Conservation (phyloP, 2,113 vertebrate genomes). For the Malurus elegans region DNA sequence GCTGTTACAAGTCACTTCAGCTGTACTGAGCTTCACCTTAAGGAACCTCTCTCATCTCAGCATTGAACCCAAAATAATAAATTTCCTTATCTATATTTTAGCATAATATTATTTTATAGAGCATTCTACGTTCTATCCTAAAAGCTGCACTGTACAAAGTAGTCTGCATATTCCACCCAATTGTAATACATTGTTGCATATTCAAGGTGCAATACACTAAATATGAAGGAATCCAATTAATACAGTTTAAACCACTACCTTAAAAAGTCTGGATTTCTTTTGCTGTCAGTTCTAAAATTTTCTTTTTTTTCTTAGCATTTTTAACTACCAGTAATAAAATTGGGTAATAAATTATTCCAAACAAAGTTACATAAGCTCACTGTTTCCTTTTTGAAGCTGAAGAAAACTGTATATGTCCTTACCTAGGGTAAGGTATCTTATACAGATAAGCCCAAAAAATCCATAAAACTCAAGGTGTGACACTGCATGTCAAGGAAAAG, state of each 20-base stretch:
- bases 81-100: background rate
- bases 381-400: background rate
- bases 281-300: background rate
- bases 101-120: background rate
- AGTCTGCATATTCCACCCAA: background rate
- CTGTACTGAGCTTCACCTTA: background rate
- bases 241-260: background rate
- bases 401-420: background rate
- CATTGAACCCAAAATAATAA: background rate
- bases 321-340: background rate
- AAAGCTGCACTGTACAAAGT: background rate
- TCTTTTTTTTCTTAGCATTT: background rate
- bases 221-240: background rate
- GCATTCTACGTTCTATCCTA: rapidly evolving
- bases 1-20: background rate
- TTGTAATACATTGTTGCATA: background rate
- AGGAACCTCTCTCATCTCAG: background rate
- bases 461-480: background rate
- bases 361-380: background rate
- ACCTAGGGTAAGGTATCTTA: background rate
- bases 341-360: background rate
- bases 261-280: background rate
- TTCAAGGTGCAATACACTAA: background rate
- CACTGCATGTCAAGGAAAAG: background rate
- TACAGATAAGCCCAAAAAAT: background rate